phyloP scores from a whole-genome alignment of 2,888 invertebrate genomes.

The Nysson spinosus region DNA sequence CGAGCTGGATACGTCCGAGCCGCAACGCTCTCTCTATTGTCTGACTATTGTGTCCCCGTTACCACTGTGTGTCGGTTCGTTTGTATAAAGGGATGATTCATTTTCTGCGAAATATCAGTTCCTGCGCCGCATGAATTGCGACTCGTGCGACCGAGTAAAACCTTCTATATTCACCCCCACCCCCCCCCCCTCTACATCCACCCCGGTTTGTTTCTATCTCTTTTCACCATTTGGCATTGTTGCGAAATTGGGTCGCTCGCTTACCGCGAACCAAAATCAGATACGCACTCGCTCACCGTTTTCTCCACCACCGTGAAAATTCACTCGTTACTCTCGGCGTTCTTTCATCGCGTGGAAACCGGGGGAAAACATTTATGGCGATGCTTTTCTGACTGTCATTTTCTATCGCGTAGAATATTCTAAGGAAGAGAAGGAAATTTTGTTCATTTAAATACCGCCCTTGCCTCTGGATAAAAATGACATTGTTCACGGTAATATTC shows the following conservation, averaged over 20 bases:
- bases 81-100: slow-evolving; percentile 74
- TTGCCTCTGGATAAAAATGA: too few species aligned
- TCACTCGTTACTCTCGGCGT: slow-evolving; percentile 34
- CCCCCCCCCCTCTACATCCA: slow-evolving; percentile 7
- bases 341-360: too few species aligned
- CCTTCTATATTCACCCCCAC: slow-evolving; percentile 8
- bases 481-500: too few species aligned
- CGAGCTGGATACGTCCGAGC: slow-evolving; percentile 61
- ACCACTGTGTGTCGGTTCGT: slow-evolving; percentile 69
- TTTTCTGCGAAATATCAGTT: slow-evolving; percentile 75
- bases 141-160: slow-evolving; percentile 57
- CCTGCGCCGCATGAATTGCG: slow-evolving; percentile 70
- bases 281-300: slow-evolving; percentile 30
- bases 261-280: slow-evolving; percentile 39
- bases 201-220: slow-evolving; percentile 35
- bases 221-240: slow-evolving; percentile 57
- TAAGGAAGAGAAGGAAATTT: too few species aligned
- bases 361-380: too few species aligned
- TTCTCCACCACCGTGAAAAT: slow-evolving; percentile 38
- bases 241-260: slow-evolving; percentile 62
- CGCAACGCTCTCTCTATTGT: slow-evolving; percentile 67
- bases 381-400: too few species aligned
- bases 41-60: slow-evolving; percentile 72
- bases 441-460: too few species aligned
- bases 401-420: too few species aligned